Evolutionary conservation across 2,888 invertebrate genomes (phyloP).

Genomic region (Tricholauxania praeusta): DNA sequence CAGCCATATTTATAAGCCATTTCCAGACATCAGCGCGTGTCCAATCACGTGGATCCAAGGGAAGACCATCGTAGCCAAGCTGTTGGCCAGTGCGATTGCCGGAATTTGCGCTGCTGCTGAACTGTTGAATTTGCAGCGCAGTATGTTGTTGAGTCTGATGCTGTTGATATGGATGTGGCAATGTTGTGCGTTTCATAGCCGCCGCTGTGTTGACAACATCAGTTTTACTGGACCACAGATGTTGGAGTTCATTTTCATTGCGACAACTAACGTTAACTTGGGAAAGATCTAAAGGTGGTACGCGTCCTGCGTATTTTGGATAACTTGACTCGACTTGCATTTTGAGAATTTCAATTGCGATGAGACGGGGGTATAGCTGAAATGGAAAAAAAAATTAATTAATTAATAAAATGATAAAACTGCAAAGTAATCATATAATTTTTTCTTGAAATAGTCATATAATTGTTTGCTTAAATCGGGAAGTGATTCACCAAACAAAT

Average conservation of each 20-base stretch:
- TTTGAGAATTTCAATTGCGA: slow-evolving; percentile 7
- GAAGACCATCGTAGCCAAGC: slow-evolving; percentile 63
- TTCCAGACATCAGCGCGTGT: slow-evolving; percentile 76
- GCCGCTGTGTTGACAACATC: slow-evolving; percentile 41
- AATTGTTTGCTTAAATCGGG: too few relatives aligned
- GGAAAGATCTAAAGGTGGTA: slow-evolving; percentile 65
- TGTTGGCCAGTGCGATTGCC: slow-evolving; percentile 49
- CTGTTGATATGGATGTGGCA: slow-evolving; percentile 57
- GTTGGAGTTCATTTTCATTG: slow-evolving; percentile 56
- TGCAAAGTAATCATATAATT: too few relatives aligned
- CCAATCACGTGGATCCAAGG: slow-evolving; percentile 80
- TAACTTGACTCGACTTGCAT: slow-evolving; percentile 67
- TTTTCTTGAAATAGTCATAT: too few relatives aligned
- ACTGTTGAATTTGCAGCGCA: slow-evolving; percentile 34
- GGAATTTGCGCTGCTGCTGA: slow-evolving; percentile 45
- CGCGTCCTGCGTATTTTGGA: slow-evolving; percentile 64
- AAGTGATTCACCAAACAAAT: too few relatives aligned
- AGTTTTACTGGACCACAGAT: slow-evolving; percentile 52
- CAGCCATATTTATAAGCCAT: slow-evolving; percentile 75
- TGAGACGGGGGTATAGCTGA: too few relatives aligned
- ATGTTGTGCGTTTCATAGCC: slow-evolving; percentile 46
- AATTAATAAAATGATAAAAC: too few relatives aligned
- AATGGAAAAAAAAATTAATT: too few relatives aligned
- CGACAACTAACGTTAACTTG: slow-evolving; percentile 60
- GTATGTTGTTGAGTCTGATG: slow-evolving; percentile 32